Base-by-base conservation (phyloP, 1,140 invertebrate genomes). In the Eumaeus atala region DNA sequence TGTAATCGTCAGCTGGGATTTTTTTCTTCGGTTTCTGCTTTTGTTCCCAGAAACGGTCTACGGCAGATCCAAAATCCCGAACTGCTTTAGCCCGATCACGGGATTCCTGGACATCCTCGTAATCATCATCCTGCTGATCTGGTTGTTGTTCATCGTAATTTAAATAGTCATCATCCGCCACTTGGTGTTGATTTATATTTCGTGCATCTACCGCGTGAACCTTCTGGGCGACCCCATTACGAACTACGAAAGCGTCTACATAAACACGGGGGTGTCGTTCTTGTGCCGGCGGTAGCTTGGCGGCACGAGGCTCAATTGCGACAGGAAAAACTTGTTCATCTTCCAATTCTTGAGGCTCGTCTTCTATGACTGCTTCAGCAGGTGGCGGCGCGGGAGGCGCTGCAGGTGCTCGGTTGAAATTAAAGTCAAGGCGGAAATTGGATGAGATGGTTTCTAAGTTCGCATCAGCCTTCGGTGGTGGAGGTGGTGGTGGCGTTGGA, bases 171-270 rank as follows among this genome's bases (percentile, higher is more conserved):
- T 78, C 75, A 18, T 74, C 77, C 21, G 61, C 69, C 7, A 51
- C 59, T 9, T 64, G 62, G 16, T 58, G 60, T 17, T 66, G 74
- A 54, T 82, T 62, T 34, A 83, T 62, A 21, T 70, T 66, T 37
- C 75, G 73, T 0, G 83, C 87, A 44, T 88, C 85, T 9, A 85
- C 62, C 0, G 87, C 74, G 51, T 77, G 67, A 9, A 87, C 72
- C 48, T 75, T 70, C 21, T 77, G 78, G 3, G 77, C 66, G 6
- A 83, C 74, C 7, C 87, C 87, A 54, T 83, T 73, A n/a, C 76
- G 69, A 4, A 87, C 77, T 5, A 87, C 79, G 51, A 86, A 88
- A 5, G 87, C 87, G 49, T 88, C 85, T 12, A 88, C 77, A 58
- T 78, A 88, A 8, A 88, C 84, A 17, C 84, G 81, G 1, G 87